Base-by-base conservation (phyloP, 2,888 invertebrate genomes). In the Cantharis rufa region DNA sequence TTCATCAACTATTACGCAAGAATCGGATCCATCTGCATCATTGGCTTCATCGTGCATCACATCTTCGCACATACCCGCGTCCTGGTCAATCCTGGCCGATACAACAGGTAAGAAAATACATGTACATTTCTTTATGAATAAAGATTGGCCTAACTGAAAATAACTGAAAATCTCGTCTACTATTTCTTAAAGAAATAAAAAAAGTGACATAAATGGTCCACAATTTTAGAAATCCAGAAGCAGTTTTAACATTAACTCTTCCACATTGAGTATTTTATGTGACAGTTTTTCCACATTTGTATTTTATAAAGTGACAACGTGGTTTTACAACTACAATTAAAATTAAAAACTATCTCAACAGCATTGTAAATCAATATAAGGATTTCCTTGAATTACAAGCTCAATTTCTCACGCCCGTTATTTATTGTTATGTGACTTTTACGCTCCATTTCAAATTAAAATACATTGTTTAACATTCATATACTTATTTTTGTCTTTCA, bases 41-140 rank as follows among this genome's bases (percentile, higher is more conserved):
- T 81, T 85, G 66, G 80, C 86, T 15, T 81, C 85, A n/a, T 83
- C 86, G 27, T 83, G 85, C 61, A 79, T 85, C 21, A 80, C 84
- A 10, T 81, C 84, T 24, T 81, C 86, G 15, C 87, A 87, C 83
- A 84, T 87, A 80, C 85, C 87, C 21, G 83, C 87, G 11, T 85
- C 87, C 11, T 88, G 88, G 88, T 86, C 88, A 9, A 80, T 87
- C 69, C 82, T 88, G 28, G 80, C 83, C 24, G 87, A 87, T 75
- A 81, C 85, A 69, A 83, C 86, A 79, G 85, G 86, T 85, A 81
- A 71, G 48, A 72, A 15, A 24, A 24, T 4, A 3, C 3, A 48
- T 62, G 24, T 72, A 27, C n/a, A 70, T 10, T 74, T 16, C 2
- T 62, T 62, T 15, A 16, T 16, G 10, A 13, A 16, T 10, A 15